Base-by-base conservation (phyloP, 2,113 vertebrate genomes). In the Piaya cayana region DNA sequence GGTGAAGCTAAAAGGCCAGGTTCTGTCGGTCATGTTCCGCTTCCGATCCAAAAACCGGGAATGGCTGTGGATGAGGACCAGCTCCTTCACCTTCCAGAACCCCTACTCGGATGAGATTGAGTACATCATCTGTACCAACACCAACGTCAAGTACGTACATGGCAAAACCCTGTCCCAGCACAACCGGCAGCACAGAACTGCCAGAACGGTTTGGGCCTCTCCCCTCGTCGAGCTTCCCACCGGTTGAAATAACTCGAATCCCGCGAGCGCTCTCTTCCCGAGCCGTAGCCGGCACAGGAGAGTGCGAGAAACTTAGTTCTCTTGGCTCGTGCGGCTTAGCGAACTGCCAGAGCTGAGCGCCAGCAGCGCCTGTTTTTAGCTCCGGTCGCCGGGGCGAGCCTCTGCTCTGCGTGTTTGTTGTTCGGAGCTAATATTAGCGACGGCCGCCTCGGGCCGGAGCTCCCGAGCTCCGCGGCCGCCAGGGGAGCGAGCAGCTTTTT, bases 21-120 rank as follows among this genome's bases (percentile, higher is more conserved):
- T 99, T 25, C 97, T 99, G 93, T 99, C 99, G 0, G 99, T 99
- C 93, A 99, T 99, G 99, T 99, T 99, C 97, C 98, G 99, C 15
- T 99, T 99, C 96, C 99, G 98, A 62, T 97, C 99, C 93, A 99
- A 99, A 93, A 98, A 92, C 34, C 97, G 98, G 67, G 99, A 99
- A 59, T 99, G 99, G 99, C 98, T 99, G 84, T 99, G 98, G 98
- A 99, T 99, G 98, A 98, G 99, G 95, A 99, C 99, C 56, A 99
- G 99, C 98, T 99, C 99, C 49, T 99, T 99, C 96, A 99, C 99
- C 95, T 99, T 99, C 98, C 99, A 99, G 98, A 99, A 99, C 96
- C 99, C 99, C 7, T 99, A 99, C 97, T 99, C 99, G 2, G 99
- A 99, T 88, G 99, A 99, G 95, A 99, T 99, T 4, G 99, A 99